Percentiles rank a stretch among this genome's conserved stretches.
Conservation (phyloP, 2,797 vertebrate species). For the Hylomyscus alleni region DNA sequence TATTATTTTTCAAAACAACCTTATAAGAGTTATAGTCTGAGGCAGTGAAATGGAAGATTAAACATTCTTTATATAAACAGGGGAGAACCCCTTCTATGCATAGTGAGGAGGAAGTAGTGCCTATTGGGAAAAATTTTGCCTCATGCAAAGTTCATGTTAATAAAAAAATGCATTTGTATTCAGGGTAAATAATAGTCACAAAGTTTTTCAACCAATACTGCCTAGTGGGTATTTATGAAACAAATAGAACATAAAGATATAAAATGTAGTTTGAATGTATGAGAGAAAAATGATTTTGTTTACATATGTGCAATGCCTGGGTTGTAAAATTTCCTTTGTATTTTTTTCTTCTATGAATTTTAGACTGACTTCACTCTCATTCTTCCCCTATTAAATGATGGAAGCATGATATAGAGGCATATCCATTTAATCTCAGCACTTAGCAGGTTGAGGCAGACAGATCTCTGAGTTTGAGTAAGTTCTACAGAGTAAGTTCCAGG, state of each 20-base stretch:
- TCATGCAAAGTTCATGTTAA: neutral
- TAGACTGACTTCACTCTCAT: neutral
- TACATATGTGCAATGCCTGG: neutral
- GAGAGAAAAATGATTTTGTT: neutral
- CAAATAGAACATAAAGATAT: neutral
- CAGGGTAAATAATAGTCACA: neutral
- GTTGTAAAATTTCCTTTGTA: neutral
- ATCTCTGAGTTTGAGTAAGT: neutral
- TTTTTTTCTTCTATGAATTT: neutral
- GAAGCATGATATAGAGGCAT: neutral
- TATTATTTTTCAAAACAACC: conserved; percentile 31
- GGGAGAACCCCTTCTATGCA: neutral
- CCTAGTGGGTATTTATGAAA: neutral
- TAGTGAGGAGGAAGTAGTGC: neutral
- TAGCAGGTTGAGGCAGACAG: neutral
- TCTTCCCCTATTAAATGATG: neutral
- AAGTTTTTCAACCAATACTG: neutral
- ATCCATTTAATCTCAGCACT: neutral
- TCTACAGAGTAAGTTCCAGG: neutral
- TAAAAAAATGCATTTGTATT: neutral
- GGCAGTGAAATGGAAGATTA: neutral
- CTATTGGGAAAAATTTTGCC: neutral
- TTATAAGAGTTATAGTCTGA: neutral
- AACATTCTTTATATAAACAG: neutral
- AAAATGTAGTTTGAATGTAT: neutral